Percentiles rank a stretch among this genome's conserved stretches.
Evolutionary conservation across 2,888 invertebrate species (phyloP).

Genomic region (Acleris laterana): DNA sequence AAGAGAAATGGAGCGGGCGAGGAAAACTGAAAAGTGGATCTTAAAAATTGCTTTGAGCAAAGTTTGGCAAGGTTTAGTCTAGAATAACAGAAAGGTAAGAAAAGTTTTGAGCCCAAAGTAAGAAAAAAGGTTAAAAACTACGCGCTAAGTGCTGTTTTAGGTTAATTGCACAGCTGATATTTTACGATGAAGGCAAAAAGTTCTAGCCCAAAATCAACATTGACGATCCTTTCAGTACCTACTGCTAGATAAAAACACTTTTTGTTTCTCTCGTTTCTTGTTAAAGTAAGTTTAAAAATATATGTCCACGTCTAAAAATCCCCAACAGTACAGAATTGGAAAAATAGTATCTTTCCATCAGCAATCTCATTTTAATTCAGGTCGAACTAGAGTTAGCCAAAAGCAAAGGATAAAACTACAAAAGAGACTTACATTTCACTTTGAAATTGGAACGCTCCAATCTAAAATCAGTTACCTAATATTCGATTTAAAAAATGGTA

Average conservation of each 20-base stretch:
- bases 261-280: too few relatives aligned
- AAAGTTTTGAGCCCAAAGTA: too few relatives aligned
- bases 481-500: conserved; percentile 54
- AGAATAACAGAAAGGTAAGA: too few relatives aligned
- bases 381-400: not conserved
- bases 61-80: not conserved
- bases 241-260: too few relatives aligned
- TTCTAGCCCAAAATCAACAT: too few relatives aligned
- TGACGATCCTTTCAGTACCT: too few relatives aligned
- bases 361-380: not conserved
- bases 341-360: not conserved
- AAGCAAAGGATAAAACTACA: not conserved
- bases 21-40: not conserved
- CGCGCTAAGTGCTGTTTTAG: too few relatives aligned
- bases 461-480: conserved; percentile 39
- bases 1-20: not conserved
- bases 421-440: conserved; percentile 22
- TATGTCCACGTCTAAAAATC: too few relatives aligned
- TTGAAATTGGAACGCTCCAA: conserved; percentile 30
- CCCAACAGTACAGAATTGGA: not conserved
- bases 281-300: too few relatives aligned
- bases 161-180: too few relatives aligned
- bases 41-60: not conserved
- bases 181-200: too few relatives aligned
- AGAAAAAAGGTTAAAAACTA: too few relatives aligned